Percentiles rank a stretch among this genome's conserved stretches.
These are phyloP conservation scores for Labeo calbasu DNA, from an alignment of 2,797 vertebrate genomes.

Conservation along the genomic window DNA sequence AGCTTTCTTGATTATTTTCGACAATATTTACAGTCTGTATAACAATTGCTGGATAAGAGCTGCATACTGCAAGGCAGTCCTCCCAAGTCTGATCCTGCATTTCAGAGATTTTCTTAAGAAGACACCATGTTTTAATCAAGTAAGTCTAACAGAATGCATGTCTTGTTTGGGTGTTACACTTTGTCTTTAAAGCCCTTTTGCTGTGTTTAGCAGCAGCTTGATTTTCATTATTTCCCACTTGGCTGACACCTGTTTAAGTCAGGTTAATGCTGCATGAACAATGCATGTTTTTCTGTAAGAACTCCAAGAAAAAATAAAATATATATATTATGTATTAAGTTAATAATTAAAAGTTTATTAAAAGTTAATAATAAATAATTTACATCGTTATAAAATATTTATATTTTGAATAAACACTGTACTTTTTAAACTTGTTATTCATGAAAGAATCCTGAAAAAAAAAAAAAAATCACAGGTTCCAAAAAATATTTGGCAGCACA, in stretches of 20 bases:
- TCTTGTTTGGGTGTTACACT: background rate
- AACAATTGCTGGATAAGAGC: background rate
- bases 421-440: too few relatives aligned
- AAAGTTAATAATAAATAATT: too few relatives aligned
- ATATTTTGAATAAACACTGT: too few relatives aligned
- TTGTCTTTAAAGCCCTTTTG: background rate
- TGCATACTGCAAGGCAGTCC: background rate
- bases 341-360: too few relatives aligned
- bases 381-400: too few relatives aligned
- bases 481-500: too few relatives aligned
- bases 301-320: too few relatives aligned
- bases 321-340: too few relatives aligned
- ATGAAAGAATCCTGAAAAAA: too few relatives aligned
- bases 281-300: background rate
- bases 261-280: background rate
- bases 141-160: slow-evolving; percentile 5
- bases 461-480: too few relatives aligned
- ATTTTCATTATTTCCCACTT: background rate
- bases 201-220: background rate
- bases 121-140: background rate
- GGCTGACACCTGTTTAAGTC: background rate
- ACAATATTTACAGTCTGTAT: background rate
- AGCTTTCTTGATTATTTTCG: background rate
- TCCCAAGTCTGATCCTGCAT: background rate
- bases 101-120: background rate